Conservation (phyloP, 2,113 vertebrate species). For the Rhynchomys soricoides region DNA sequence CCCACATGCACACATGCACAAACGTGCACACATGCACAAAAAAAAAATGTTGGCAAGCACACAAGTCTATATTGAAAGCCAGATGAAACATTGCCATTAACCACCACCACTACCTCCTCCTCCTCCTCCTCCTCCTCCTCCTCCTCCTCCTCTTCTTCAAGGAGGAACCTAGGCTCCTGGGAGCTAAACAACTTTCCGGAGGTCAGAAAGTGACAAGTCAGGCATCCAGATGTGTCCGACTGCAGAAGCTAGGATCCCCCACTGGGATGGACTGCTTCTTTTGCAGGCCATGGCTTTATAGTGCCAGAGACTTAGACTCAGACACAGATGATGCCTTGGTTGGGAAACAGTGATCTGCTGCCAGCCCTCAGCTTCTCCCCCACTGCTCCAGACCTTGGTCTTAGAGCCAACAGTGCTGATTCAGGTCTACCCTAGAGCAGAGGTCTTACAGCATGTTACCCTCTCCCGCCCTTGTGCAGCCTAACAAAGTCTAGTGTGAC, state of each 20-base stretch:
- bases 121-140: not conserved
- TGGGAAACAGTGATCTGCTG: not conserved
- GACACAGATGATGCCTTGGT: not conserved
- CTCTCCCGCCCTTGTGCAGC: not conserved
- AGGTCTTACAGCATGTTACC: too few relatives aligned
- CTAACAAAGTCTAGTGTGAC: not conserved
- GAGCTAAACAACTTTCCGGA: not conserved
- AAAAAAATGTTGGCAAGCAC: not conserved
- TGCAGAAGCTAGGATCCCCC: not conserved
- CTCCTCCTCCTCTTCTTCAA: not conserved
- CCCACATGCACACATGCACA: not conserved
- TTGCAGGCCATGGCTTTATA: not conserved
- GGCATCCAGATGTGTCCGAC: not conserved
- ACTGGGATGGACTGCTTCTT: not conserved
- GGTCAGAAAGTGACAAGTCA: not conserved
- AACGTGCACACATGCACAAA: not conserved
- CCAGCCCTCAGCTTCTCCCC: not conserved
- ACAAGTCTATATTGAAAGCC: accelerated
- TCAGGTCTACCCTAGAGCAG: not conserved
- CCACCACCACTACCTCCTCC: not conserved
- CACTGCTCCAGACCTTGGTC: not conserved
- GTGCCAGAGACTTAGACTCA: not conserved
- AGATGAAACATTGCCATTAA: not conserved
- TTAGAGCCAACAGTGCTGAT: not conserved
- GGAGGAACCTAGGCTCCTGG: not conserved